phyloP scores from a whole-genome alignment of 2,113 vertebrate genomes.

The Oxyruncus cristatus region DNA sequence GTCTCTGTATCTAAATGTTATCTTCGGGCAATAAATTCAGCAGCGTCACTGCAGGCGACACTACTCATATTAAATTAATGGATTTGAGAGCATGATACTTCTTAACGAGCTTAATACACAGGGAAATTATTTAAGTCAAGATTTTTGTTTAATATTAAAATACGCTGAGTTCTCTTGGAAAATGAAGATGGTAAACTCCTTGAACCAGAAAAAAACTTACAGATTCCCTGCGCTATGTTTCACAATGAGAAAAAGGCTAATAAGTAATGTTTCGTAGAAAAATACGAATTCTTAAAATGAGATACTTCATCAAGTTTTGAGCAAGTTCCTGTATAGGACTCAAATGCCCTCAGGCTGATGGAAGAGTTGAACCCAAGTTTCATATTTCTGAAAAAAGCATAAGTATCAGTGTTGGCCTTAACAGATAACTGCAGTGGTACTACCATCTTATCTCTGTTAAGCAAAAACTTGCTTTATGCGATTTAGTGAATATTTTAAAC shows the following conservation, averaged over 20 bases:
- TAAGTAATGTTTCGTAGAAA: background rate
- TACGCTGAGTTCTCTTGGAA: slow-evolving; percentile 30
- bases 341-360: background rate
- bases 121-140: slow-evolving; percentile 29
- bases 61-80: slow-evolving; percentile 36
- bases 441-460: background rate
- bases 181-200: background rate
- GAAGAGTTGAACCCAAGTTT: background rate
- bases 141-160: slow-evolving; percentile 47
- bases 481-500: background rate
- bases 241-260: background rate
- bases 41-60: background rate
- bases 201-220: background rate
- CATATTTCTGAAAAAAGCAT: background rate
- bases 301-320: background rate
- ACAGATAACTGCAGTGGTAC: background rate
- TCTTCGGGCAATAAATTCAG: slow-evolving; percentile 34
- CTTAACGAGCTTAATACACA: slow-evolving; percentile 18
- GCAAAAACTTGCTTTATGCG: background rate
- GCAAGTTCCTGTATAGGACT: background rate
- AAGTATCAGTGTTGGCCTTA: background rate
- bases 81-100: slow-evolving; percentile 28
- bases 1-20: slow-evolving; percentile 40
- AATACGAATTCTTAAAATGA: background rate
- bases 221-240: background rate